Evolutionary conservation across 2,113 vertebrate species (phyloP).

Genomic region (Hyla sarda): DNA sequence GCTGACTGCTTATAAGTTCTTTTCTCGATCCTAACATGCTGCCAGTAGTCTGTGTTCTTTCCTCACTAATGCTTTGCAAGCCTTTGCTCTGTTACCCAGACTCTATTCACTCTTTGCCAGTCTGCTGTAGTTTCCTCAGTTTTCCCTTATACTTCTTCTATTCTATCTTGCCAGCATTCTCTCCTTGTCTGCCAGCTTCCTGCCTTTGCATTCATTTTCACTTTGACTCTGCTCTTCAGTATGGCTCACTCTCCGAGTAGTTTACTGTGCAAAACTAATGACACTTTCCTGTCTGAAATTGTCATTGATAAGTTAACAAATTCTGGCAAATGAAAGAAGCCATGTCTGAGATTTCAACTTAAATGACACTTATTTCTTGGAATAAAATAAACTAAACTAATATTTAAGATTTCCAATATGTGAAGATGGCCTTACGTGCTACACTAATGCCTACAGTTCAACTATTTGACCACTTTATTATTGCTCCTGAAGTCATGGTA

Average conservation of each 20-base stretch:
- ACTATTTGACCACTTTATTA: no score
- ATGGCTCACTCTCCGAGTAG: neutral
- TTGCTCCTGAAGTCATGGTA: no score
- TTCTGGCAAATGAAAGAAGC: neutral
- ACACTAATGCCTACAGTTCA: no score
- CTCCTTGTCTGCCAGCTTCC: neutral
- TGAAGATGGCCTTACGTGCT: no score
- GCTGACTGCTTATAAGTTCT: neutral
- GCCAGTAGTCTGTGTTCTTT: neutral
- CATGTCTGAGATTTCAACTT: neutral
- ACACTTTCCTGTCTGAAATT: neutral
- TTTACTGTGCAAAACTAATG: neutral
- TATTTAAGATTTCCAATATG: no score
- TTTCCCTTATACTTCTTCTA: neutral
- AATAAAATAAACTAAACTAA: neutral
- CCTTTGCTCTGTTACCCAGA: neutral
- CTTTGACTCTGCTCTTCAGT: neutral
- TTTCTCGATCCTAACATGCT: neutral
- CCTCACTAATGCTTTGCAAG: neutral
- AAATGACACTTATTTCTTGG: neutral
- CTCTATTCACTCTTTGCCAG: conserved; percentile 19
- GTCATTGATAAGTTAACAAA: neutral
- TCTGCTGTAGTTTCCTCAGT: neutral
- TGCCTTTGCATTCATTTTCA: neutral
- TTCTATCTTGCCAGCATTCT: neutral